Conservation (phyloP, 1,140 invertebrate species). For the Oncopodura yosiiana region DNA sequence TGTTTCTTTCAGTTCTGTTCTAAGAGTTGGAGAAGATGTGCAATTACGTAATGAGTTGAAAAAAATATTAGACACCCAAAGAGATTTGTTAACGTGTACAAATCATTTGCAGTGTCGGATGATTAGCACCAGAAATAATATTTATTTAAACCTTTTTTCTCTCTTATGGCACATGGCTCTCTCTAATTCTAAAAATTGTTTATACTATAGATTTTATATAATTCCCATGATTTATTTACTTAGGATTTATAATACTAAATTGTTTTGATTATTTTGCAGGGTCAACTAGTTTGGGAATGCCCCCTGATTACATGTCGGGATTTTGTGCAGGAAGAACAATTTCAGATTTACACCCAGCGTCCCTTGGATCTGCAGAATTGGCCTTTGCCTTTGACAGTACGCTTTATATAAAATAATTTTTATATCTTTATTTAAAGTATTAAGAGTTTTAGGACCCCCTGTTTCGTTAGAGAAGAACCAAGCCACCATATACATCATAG, state of each 20-base stretch:
- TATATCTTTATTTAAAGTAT: background rate
- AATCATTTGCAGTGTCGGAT: background rate
- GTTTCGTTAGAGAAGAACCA: no score
- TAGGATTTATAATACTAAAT: no score
- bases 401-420: conserved; percentile 27
- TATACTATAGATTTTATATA: no score
- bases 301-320: conserved; percentile 56
- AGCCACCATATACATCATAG: no score
- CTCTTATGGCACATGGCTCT: no score
- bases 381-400: conserved; percentile 70
- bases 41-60: conserved; percentile 13
- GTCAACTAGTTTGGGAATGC: conserved; percentile 51
- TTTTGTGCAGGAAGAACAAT: conserved; percentile 49
- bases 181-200: no score
- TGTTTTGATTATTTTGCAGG: conserved; percentile 30
- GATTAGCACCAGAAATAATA: no score
- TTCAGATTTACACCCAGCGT: conserved; percentile 52
- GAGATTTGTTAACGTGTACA: conserved; percentile 20
- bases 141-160: no score
- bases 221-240: no score
- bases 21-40: conserved; percentile 6
- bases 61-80: background rate
- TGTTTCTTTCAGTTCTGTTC: conserved; percentile 22
- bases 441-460: no score
- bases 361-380: conserved; percentile 62